phyloP scores from a whole-genome alignment of 1,140 invertebrate species.

The Acromyrmex echinatior region DNA sequence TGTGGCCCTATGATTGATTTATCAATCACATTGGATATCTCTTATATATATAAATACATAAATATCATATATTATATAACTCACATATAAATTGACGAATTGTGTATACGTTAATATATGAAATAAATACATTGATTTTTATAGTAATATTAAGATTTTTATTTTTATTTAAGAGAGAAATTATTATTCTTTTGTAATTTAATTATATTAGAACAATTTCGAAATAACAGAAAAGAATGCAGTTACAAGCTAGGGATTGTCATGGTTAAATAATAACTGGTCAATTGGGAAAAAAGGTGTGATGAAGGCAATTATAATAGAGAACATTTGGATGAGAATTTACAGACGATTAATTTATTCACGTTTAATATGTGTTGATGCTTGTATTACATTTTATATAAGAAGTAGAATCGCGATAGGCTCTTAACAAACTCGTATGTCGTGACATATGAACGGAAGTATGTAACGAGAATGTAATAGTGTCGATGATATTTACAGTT shows the following conservation, averaged over 20 bases:
- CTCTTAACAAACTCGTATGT: constrained; percentile 73
- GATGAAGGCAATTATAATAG: constrained; percentile 24
- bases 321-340: constrained; percentile 65
- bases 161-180: neutral
- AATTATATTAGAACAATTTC: neutral
- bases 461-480: constrained; percentile 53
- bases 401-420: constrained; percentile 77
- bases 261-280: neutral
- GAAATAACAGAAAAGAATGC: neutral
- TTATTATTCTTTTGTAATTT: neutral
- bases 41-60: neutral
- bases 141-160: neutral
- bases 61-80: too few relatives aligned
- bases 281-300: neutral
- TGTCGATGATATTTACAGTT: constrained; percentile 77
- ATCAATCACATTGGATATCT: neutral
- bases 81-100: neutral
- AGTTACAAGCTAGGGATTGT: neutral
- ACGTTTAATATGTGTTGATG: constrained; percentile 74
- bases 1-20: too few relatives aligned
- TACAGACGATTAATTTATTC: constrained; percentile 81
- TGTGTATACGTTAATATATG: neutral
- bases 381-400: constrained; percentile 75
- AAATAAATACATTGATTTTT: neutral
- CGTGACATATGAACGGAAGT: constrained; percentile 56